Conservation (phyloP, 2,888 invertebrate species). For the Congeria kusceri region DNA sequence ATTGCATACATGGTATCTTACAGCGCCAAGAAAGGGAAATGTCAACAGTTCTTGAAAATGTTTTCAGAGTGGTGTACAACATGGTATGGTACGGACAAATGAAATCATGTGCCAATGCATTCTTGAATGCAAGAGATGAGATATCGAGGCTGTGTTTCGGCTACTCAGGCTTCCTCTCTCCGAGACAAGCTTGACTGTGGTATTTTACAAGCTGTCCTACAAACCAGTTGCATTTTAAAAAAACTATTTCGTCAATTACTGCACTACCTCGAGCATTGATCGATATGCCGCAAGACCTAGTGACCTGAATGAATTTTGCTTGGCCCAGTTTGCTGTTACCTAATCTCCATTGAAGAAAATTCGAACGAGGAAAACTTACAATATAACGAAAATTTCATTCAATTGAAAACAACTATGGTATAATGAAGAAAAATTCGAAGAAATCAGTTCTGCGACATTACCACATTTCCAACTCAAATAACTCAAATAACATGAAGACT, state of each 20-base stretch:
- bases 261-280: constrained; percentile 29
- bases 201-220: constrained; percentile 51
- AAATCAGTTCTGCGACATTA: too few relatives aligned
- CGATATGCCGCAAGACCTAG: constrained; percentile 26
- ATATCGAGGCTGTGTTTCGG: constrained; percentile 47
- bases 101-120: constrained; percentile 30
- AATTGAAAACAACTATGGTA: too few relatives aligned
- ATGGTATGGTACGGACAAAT: constrained; percentile 2
- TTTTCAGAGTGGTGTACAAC: constrained; percentile 3
- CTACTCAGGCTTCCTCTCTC: constrained; percentile 43
- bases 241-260: constrained; percentile 40
- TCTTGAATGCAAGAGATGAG: constrained; percentile 36
- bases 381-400: too few relatives aligned
- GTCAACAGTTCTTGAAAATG: constrained; percentile 10
- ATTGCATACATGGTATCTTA: constrained; percentile 43
- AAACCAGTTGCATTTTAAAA: constrained; percentile 42
- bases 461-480: too few relatives aligned
- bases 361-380: too few relatives aligned
- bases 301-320: constrained; percentile 25
- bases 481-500: too few relatives aligned
- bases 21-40: constrained; percentile 47
- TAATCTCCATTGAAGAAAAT: constrained; percentile 3
- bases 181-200: constrained; percentile 22
- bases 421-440: too few relatives aligned
- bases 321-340: constrained; percentile 37